Percentiles rank a stretch among this genome's conserved stretches.
Evolutionary conservation across 2,113 vertebrate species (phyloP).

Genomic region (Pygathrix nemaeus): DNA sequence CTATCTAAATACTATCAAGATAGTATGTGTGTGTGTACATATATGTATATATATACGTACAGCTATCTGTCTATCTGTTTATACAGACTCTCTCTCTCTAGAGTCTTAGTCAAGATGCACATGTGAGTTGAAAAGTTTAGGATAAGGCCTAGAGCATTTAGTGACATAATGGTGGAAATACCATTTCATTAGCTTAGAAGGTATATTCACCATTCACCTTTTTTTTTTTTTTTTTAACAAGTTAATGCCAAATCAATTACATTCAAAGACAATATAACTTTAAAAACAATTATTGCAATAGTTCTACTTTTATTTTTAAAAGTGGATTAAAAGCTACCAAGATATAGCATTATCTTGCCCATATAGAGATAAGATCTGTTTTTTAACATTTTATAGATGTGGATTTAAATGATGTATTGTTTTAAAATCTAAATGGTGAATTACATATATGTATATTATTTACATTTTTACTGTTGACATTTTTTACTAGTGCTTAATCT

Average conservation of each 20-base stretch:
- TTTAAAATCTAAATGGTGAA: conserved; percentile 7
- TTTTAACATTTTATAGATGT: not conserved
- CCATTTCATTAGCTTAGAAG: not conserved
- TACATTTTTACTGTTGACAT: not conserved
- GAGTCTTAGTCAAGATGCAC: conserved; percentile 11
- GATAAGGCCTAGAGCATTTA: conserved; percentile 52
- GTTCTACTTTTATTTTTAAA: conserved; percentile 26
- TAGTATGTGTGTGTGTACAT: no score
- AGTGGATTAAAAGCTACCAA: not conserved
- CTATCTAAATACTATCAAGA: no score
- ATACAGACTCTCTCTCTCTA: not conserved
- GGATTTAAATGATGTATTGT: conserved; percentile 25
- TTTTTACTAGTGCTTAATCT: not conserved
- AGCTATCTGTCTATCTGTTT: no score
- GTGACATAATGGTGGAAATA: conserved; percentile 14
- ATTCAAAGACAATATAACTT: not conserved
- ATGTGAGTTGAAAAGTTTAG: conserved; percentile 79
- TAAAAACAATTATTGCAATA: not conserved
- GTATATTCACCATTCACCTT: not conserved
- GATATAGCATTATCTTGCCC: not conserved
- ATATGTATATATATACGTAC: not conserved
- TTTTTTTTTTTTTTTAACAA: not conserved
- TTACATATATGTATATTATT: not conserved
- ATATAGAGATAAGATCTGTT: not conserved
- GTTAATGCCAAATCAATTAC: not conserved